Conservation (phyloP, 2,888 invertebrate genomes). For the Coelogynopora nodosa region DNA sequence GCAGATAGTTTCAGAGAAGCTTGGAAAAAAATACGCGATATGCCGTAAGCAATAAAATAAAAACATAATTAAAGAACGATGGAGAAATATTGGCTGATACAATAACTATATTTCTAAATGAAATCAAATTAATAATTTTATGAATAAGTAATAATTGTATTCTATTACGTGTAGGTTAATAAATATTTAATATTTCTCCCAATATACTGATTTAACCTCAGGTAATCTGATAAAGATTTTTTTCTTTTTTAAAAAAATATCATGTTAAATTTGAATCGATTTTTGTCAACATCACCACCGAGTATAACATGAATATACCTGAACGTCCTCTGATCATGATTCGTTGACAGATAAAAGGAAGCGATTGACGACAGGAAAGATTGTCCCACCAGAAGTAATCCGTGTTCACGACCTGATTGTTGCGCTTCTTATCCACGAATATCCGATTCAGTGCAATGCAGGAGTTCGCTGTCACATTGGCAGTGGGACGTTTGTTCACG, state of each 20-base stretch:
- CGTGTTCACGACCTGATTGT: constrained; percentile 44
- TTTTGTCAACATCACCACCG: not conserved
- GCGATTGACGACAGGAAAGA: constrained; percentile 62
- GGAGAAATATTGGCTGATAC: too few relatives aligned
- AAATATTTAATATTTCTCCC: too few relatives aligned
- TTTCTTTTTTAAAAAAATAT: not conserved
- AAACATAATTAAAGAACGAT: too few relatives aligned
- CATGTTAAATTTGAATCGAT: constrained; percentile 4
- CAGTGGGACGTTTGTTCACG: constrained; percentile 41
- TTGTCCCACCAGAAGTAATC: constrained; percentile 58
- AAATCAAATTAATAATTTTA: too few relatives aligned
- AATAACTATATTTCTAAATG: too few relatives aligned
- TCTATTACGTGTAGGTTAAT: too few relatives aligned
- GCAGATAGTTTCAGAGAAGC: too few relatives aligned
- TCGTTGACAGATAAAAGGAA: constrained; percentile 65
- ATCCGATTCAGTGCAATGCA: constrained; percentile 40
- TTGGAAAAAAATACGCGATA: too few relatives aligned
- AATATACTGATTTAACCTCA: too few relatives aligned
- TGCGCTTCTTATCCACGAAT: not conserved
- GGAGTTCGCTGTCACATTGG: constrained; percentile 13
- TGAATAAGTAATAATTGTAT: too few relatives aligned
- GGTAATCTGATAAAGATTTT: too few relatives aligned
- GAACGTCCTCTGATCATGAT: constrained; percentile 60
- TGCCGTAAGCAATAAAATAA: too few relatives aligned
- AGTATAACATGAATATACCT: not conserved